These are phyloP conservation scores for Nematopogon swammerdamellus DNA, from an alignment of 2,888 invertebrate genomes.

Conservation along the genomic window DNA sequence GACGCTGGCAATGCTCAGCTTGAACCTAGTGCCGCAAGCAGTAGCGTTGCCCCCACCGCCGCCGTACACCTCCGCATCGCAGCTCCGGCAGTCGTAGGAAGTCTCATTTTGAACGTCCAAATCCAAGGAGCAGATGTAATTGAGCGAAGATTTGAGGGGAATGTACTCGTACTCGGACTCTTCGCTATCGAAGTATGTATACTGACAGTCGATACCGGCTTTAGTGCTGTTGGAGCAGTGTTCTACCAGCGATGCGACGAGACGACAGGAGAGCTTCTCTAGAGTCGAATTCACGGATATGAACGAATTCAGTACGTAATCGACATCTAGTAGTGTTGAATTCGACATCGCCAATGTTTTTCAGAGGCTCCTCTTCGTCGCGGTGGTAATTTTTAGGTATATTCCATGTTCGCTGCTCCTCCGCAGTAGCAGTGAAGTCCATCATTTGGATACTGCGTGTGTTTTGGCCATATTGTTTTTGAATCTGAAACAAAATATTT, in stretches of 20 bases:
- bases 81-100: constrained; percentile 31
- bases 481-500: no score
- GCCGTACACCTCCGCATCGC: constrained; percentile 20
- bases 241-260: neutral
- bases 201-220: neutral
- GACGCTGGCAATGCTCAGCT: constrained; percentile 34
- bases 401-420: no score
- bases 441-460: no score
- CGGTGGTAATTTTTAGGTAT: no score
- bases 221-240: neutral
- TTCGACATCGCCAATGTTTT: neutral
- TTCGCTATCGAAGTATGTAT: neutral
- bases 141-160: no score
- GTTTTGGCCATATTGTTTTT: no score
- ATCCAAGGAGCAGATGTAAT: constrained; percentile 27
- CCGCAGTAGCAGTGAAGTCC: no score
- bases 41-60: constrained; percentile 29
- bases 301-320: neutral
- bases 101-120: constrained; percentile 48
- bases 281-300: neutral
- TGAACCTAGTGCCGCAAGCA: constrained; percentile 36
- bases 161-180: no score
- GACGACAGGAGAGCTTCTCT: neutral
- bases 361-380: no score
- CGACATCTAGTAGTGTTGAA: neutral